Evolutionary conservation across 1,140 invertebrate species (phyloP), one percentile per base, ranked within the genome.

Genomic region (Saxidomus purpurata): DNA sequence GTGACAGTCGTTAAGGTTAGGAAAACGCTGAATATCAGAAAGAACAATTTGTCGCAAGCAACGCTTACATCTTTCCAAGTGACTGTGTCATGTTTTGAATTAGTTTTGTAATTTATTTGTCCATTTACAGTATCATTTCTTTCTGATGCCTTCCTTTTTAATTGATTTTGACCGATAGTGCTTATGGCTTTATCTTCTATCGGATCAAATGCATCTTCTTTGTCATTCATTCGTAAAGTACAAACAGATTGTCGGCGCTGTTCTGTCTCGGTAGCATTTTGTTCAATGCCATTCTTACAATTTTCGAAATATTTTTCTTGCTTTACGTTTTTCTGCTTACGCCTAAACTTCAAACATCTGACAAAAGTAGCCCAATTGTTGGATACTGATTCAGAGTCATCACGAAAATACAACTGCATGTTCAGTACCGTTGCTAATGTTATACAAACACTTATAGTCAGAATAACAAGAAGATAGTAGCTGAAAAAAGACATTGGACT

Each of bases 401-500:
- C 40, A 34, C n/a, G 59, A 31, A 25, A 63, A 49, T 90, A 87
- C 11, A 76, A 61, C 4, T 28, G 61, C 34, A 90, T 25, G 55
- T 49, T 80, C 22, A 81, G 43, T 19, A 81, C 80, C 2, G 25
- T 77, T 19, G 31, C 36, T 9, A 87, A 3, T 22, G 49, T 43
- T 38, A 90, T 90, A 28, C 13, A 31, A 15, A 61, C 67, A 25
- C 83, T 76, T 22, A 76, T 82, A 15, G 52, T 80, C 28, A 90
- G 49, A 59, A 86, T 13, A n/a, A 59, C 22, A 13, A 90, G 25
- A 9, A 86, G n/a, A 52, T 80, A 86, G 25, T 69, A 80, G 19
- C 76, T 61, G 63, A 88, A 71, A 13, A 95, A 47, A 13, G 95
- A 94, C 19, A 95, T 89, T 81, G 91, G 92, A 71, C 96, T 96